Evolutionary conservation across 1,140 invertebrate species (phyloP).

Genomic region (Cotesia chilonis): DNA sequence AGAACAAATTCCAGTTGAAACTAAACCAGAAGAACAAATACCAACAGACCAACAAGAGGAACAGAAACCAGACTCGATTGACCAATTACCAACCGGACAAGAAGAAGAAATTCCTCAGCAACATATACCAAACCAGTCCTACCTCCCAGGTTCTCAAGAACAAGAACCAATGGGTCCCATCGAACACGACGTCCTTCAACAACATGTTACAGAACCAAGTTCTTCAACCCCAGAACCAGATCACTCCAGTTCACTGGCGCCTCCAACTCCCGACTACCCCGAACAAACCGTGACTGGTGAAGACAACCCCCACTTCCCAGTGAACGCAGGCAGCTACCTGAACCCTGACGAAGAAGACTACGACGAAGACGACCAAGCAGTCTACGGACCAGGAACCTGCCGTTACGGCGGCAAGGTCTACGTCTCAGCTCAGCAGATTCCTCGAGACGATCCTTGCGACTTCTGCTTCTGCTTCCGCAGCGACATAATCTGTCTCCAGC

Average conservation of each 20-base stretch:
- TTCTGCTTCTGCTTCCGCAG: slow-evolving; percentile 97
- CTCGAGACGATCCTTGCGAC: slow-evolving; percentile 91
- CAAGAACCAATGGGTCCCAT: slow-evolving; percentile 30
- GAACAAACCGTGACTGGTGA: slow-evolving; percentile 49
- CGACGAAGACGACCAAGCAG: slow-evolving; percentile 75
- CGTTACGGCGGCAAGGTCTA: slow-evolving; percentile 91
- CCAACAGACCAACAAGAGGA: slow-evolving; percentile 19
- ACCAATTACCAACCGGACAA: background rate
- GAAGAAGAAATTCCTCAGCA: slow-evolving; percentile 1
- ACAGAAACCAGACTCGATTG: slow-evolving; percentile 6
- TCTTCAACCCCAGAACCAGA: slow-evolving; percentile 3
- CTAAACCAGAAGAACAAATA: slow-evolving; percentile 25
- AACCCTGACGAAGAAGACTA: slow-evolving; percentile 70
- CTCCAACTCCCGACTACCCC: slow-evolving; percentile 48
- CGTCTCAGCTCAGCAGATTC: slow-evolving; percentile 93
- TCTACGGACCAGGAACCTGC: slow-evolving; percentile 87
- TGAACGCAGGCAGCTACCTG: slow-evolving; percentile 51
- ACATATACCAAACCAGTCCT: background rate
- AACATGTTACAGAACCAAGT: slow-evolving; percentile 22
- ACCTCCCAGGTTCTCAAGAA: background rate
- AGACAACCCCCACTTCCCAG: slow-evolving; percentile 57
- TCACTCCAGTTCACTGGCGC: slow-evolving; percentile 17
- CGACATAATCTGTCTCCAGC: slow-evolving; percentile 94
- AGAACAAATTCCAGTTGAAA: slow-evolving; percentile 6
- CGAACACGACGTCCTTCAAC: slow-evolving; percentile 13